These are phyloP conservation scores for Platycercus adscitus DNA, from an alignment of 2,113 vertebrate genomes.

Conservation along the genomic window DNA sequence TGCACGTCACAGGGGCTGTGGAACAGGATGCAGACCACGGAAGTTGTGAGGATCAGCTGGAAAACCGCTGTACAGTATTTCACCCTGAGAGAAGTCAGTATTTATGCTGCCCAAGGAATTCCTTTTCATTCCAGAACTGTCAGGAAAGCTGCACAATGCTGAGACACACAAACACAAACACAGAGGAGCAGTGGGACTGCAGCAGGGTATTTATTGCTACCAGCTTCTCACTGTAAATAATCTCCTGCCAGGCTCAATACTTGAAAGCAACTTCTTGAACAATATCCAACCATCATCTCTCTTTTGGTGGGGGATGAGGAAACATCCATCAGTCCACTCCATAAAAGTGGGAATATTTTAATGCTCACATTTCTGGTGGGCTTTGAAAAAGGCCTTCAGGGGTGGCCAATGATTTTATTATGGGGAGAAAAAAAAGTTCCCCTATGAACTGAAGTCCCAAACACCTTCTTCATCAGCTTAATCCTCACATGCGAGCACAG, in stretches of 20 bases:
- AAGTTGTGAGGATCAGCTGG: neutral
- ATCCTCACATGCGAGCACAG: neutral
- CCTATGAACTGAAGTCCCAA: neutral
- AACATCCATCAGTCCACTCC: neutral
- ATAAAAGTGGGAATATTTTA: neutral
- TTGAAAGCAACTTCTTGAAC: neutral
- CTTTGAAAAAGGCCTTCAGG: neutral
- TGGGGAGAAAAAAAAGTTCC: neutral
- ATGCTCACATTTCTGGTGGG: neutral
- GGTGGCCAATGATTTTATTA: neutral
- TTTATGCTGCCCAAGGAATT: neutral
- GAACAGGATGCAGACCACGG: neutral
- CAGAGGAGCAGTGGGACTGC: neutral
- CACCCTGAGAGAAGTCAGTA: neutral
- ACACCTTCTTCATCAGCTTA: neutral
- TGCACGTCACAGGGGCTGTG: fast-evolving
- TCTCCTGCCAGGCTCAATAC: neutral
- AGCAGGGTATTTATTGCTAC: neutral
- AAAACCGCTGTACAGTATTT: neutral
- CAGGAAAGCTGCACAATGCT: neutral
- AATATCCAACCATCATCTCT: neutral
- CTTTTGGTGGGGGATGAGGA: neutral
- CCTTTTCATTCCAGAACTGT: neutral
- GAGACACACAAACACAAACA: neutral
- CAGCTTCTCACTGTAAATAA: neutral